These are phyloP conservation scores for Sternotherus odoratus DNA, from an alignment of 2,797 vertebrate genomes.

Conservation along the genomic window DNA sequence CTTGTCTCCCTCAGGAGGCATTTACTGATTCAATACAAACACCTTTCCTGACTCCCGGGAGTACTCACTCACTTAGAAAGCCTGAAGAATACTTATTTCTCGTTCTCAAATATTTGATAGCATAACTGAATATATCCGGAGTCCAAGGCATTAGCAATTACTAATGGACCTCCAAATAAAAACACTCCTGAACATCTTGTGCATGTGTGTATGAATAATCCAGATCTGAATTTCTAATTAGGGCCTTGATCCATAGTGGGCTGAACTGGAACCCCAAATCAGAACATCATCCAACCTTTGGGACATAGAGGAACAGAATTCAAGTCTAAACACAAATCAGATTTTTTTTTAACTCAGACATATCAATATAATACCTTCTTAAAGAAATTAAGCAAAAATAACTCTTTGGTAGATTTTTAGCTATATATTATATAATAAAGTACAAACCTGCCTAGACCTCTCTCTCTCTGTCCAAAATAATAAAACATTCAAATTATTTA, in stretches of 20 bases:
- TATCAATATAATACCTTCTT: neutral
- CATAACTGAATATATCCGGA: fast-evolving
- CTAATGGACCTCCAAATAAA: fast-evolving
- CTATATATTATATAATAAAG: neutral
- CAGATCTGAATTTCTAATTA: neutral
- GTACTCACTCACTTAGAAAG: fast-evolving
- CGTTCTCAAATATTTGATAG: fast-evolving
- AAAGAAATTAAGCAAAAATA: neutral
- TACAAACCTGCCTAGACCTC: neutral
- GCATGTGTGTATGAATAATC: fast-evolving
- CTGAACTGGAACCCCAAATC: neutral
- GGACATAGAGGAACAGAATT: neutral
- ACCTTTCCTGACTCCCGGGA: neutral
- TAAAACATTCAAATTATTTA: slow-evolving; percentile 2
- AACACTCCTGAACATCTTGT: fast-evolving
- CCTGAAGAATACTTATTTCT: neutral
- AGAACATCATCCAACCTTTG: fast-evolving
- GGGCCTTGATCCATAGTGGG: fast-evolving
- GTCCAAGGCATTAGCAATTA: neutral
- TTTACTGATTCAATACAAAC: neutral
- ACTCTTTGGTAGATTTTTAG: neutral
- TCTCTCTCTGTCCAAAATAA: neutral
- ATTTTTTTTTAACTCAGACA: neutral
- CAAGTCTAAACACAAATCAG: fast-evolving
- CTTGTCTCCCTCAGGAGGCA: fast-evolving